Conservation (phyloP, 2,888 invertebrate species). For the Keiferia lycopersicella region DNA sequence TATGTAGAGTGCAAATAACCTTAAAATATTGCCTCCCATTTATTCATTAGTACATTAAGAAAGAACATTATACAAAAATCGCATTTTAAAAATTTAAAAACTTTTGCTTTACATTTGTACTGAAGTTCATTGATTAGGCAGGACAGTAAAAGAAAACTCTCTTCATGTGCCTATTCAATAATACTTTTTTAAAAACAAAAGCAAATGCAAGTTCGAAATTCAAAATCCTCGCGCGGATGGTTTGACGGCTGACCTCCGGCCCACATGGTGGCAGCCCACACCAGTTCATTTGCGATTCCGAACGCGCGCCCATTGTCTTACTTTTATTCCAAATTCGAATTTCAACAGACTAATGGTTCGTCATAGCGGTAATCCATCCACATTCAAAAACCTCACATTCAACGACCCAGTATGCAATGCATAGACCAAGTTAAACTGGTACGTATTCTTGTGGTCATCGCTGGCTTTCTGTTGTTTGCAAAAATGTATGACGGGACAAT, state of each 20-base stretch:
- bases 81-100: no score
- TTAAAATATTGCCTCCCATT: no score
- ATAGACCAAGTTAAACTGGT: constrained; percentile 22
- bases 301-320: constrained; percentile 73
- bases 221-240: constrained; percentile 50
- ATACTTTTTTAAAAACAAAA: no score
- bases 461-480: constrained; percentile 43
- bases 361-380: constrained; percentile 25
- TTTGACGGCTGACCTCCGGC: constrained; percentile 67
- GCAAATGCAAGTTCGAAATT: constrained; percentile 39
- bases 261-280: constrained; percentile 73
- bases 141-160: no score
- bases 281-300: constrained; percentile 70
- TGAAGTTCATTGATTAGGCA: no score
- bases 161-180: no score
- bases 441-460: constrained; percentile 43
- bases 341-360: constrained; percentile 42
- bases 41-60: no score
- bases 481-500: constrained; percentile 31
- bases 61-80: no score
- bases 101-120: no score
- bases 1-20: no score
- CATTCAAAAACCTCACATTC: background rate
- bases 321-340: constrained; percentile 69
- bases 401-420: background rate